Evolutionary conservation across 1,140 invertebrate species (phyloP), one percentile per base, ranked within the genome.

Genomic region (Aethina tumida): DNA sequence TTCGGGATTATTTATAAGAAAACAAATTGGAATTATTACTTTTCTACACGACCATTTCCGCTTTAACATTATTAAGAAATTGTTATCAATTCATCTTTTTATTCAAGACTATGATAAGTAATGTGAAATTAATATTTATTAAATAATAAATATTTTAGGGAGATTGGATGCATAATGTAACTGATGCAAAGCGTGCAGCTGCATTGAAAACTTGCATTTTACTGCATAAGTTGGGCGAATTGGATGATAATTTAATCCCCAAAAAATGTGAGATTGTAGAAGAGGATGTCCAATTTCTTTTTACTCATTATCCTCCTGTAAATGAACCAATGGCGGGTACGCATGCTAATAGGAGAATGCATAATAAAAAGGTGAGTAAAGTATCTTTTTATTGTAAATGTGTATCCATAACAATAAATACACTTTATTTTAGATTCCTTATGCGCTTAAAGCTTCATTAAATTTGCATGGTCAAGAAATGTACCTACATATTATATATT

Each of bases 171-270:
- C 0, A 20, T 1, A 71, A 52, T n/a, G 60, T 73, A 30, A 74
- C 74, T 41, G 43, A 64, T 6, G 90, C 92, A 0, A 91, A 92
- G 65, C 71, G 80, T 45, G 76, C 82, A 2, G 89, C 77, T 0
- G 90, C 89, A 0, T 66, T 92, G 14, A 74, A 81, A 43, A 72
- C 74, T 1, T 91, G 87, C 56, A 71, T 75, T 39, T 55, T 65
- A 46, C 63, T 96, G 45, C 77, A 93, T 55, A 18, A 72, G 31
- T 46, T 64, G 9, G 79, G 78, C 1, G 92, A 96, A 67, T 61
- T 99, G 1, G 73, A 78, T 63, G 68, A 95, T 50, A 55, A 77
- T 53, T 65, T 98, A 21, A 58, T 84, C 25, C 89, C 87, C 3
- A 62, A 70, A 41, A 75, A 75, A 13, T 77, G 74, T 56, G 79